Percentiles rank a stretch among this genome's conserved stretches.
phyloP scores from a whole-genome alignment of 2,888 invertebrate species.

The Eledona agricola region DNA sequence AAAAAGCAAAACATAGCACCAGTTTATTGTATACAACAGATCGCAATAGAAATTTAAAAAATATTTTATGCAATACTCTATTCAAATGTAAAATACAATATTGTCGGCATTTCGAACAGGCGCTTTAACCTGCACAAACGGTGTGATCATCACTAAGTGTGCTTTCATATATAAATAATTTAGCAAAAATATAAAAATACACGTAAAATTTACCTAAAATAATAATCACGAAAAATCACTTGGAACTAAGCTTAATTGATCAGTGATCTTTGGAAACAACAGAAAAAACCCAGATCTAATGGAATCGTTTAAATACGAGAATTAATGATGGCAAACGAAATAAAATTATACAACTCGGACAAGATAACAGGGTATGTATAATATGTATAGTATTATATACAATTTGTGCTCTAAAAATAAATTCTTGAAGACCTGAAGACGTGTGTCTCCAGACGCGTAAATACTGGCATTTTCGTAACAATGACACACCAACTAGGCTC shows the following conservation, averaged over 20 bases:
- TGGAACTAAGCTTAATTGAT: constrained; percentile 25
- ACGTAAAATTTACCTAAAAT: constrained; percentile 43
- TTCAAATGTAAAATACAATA: constrained; percentile 29
- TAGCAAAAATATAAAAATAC: constrained; percentile 49
- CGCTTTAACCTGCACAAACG: constrained; percentile 18
- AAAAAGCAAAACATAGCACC: constrained; percentile 37
- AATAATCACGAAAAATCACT: constrained; percentile 45
- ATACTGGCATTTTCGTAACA: constrained; percentile 35
- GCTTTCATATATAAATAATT: constrained; percentile 43
- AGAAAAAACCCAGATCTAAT: constrained; percentile 19
- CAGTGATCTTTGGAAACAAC: constrained; percentile 42
- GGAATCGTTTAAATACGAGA: constrained; percentile 19
- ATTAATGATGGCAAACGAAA: no score
- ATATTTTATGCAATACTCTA: constrained; percentile 30
- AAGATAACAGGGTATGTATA: no score
- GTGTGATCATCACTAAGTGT: constrained; percentile 26
- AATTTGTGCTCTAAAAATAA: constrained; percentile 34
- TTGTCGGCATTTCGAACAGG: constrained; percentile 33
- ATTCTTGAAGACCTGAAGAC: constrained; percentile 4
- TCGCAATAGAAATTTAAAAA: constrained; percentile 20
- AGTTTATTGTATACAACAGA: constrained; percentile 24
- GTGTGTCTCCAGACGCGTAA: constrained; percentile 19
- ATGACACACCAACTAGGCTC: constrained; percentile 36
- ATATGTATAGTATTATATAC: constrained; percentile 27
- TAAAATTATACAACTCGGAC: no score